Percentiles rank a stretch among this genome's conserved stretches.
Evolutionary conservation across 2,797 vertebrate species (phyloP).

Genomic region (Gambelia wislizenii): DNA sequence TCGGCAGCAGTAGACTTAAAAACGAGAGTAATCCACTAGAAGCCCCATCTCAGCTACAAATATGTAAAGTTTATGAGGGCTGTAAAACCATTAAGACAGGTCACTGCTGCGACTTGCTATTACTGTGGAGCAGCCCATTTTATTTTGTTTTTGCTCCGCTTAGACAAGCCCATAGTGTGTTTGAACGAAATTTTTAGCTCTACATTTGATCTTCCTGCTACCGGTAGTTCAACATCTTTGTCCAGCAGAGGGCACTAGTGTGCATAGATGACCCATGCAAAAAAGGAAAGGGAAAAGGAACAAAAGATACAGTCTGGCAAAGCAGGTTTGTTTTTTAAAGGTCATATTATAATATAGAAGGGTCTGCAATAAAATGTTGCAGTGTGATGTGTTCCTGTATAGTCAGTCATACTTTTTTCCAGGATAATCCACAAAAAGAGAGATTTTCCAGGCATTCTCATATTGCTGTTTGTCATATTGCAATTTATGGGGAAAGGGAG

Average conservation of each 20-base stretch:
- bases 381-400: not conserved
- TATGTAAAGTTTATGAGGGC: too few relatives aligned
- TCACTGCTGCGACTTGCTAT: too few relatives aligned
- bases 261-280: fast-evolving
- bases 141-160: too few relatives aligned
- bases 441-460: not conserved
- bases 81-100: too few relatives aligned
- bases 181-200: too few relatives aligned
- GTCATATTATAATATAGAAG: not conserved
- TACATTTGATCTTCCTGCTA: too few relatives aligned
- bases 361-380: not conserved
- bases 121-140: too few relatives aligned
- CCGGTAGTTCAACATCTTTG: not conserved
- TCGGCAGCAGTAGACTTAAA: too few relatives aligned
- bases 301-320: not conserved
- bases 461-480: not conserved
- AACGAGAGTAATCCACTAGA: too few relatives aligned
- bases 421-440: not conserved
- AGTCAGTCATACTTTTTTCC: not conserved
- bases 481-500: not conserved
- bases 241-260: conserved; percentile 4
- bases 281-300: not conserved
- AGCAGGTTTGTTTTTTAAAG: not conserved
- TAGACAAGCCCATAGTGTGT: too few relatives aligned
- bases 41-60: too few relatives aligned